Evolutionary conservation across 2,888 invertebrate genomes (phyloP).

Genomic region (Homarus gammarus): DNA sequence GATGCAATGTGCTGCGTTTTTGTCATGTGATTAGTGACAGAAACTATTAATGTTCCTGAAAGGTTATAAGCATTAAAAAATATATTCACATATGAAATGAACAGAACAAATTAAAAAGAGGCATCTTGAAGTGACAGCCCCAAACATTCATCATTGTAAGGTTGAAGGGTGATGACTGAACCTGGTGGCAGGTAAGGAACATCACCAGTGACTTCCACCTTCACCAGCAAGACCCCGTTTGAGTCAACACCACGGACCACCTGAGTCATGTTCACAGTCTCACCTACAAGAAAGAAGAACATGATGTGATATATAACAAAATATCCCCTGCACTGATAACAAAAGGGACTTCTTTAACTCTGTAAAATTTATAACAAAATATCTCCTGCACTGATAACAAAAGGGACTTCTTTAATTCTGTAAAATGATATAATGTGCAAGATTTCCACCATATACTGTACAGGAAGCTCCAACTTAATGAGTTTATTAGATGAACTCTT

Average conservation of each 20-base stretch:
- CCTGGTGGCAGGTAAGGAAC: slow-evolving; percentile 78
- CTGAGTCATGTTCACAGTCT: slow-evolving; percentile 80
- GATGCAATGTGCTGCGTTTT: too few species aligned
- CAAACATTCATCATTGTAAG: slow-evolving; percentile 78
- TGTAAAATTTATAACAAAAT: too few species aligned
- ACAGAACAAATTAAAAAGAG: not conserved
- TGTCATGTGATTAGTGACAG: not conserved
- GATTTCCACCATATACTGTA: too few species aligned
- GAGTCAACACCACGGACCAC: slow-evolving; percentile 79
- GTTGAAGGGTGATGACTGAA: slow-evolving; percentile 79
- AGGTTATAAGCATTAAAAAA: too few species aligned
- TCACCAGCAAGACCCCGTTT: slow-evolving; percentile 79
- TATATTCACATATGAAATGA: not conserved
- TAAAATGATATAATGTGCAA: too few species aligned
- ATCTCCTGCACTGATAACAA: too few species aligned
- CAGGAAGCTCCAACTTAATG: too few species aligned
- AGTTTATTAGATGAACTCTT: too few species aligned
- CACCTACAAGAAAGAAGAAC: slow-evolving; percentile 78
- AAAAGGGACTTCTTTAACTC: too few species aligned
- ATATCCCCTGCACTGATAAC: too few species aligned
- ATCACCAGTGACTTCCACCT: slow-evolving; percentile 80
- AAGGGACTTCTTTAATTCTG: too few species aligned
- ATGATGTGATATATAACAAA: not conserved
- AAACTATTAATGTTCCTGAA: not conserved
- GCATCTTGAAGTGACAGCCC: not conserved